Conservation (phyloP, 1,140 invertebrate species). For the Magallana angulata region DNA sequence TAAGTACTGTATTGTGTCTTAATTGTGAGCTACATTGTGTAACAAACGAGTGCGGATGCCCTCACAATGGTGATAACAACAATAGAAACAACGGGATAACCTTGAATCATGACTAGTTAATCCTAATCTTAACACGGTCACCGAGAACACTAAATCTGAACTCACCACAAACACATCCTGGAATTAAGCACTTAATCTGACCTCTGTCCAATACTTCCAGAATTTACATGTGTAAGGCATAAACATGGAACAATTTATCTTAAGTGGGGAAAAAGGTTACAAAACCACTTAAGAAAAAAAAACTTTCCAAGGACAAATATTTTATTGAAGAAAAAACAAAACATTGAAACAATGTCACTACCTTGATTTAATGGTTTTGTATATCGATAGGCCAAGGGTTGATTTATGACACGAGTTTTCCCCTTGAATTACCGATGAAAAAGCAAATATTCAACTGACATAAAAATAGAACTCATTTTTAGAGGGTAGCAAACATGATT, state of each 20-base stretch:
- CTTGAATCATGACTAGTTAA: not conserved
- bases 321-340: not conserved
- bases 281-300: not conserved
- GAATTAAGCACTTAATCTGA: too few species aligned
- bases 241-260: not conserved
- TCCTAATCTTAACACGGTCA: not conserved
- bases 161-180: not conserved
- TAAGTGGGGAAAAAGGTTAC: not conserved
- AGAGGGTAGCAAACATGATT: too few species aligned
- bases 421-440: too few species aligned
- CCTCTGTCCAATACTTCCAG: not conserved
- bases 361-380: too few species aligned
- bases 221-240: not conserved
- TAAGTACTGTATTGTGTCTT: not conserved
- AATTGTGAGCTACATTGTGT: not conserved
- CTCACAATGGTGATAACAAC: not conserved
- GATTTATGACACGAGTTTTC: too few species aligned
- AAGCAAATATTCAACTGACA: too few species aligned
- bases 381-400: too few species aligned
- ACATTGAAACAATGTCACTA: too few species aligned
- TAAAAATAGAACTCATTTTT: too few species aligned
- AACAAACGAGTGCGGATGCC: not conserved
- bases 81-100: not conserved
- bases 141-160: conserved; percentile 7
- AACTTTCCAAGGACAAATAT: not conserved